Evolutionary conservation across 2,113 vertebrate genomes (phyloP).

Genomic region (Ammodramus savannarum): DNA sequence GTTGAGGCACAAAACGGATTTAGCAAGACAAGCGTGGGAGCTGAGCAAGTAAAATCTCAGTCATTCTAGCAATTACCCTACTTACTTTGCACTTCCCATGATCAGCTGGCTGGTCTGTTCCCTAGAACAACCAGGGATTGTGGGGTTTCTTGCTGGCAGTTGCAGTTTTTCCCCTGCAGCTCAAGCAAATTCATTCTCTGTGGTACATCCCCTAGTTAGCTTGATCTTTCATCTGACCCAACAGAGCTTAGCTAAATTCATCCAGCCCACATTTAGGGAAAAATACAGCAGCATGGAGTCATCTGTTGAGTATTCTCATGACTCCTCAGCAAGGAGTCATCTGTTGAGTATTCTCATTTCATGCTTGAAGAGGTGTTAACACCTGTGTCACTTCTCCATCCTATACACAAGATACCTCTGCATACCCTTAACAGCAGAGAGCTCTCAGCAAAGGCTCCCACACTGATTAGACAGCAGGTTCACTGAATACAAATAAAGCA

Average conservation of each 20-base stretch:
- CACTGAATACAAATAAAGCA: neutral
- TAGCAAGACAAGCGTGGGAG: conserved; percentile 40
- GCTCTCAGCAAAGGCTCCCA: neutral
- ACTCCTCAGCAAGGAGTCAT: neutral
- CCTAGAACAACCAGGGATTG: neutral
- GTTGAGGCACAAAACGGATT: conserved; percentile 16
- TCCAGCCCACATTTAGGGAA: neutral
- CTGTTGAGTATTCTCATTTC: neutral
- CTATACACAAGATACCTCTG: neutral
- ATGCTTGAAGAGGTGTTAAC: neutral
- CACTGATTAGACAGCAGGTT: neutral
- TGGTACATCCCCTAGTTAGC: neutral
- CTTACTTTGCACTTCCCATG: conserved; percentile 18
- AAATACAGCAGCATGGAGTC: neutral
- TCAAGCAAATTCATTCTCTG: neutral
- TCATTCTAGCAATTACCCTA: conserved; percentile 31
- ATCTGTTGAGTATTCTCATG: neutral
- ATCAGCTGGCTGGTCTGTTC: conserved; percentile 3
- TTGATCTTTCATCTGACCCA: neutral
- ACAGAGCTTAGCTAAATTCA: neutral
- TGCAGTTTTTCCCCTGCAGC: neutral
- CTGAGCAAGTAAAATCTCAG: conserved; percentile 45
- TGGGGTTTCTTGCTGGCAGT: conserved; percentile 22
- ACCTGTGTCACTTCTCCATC: neutral
- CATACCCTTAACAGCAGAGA: neutral